These are phyloP conservation scores for Lanius ludovicianus DNA, from an alignment of 2,113 vertebrate species.

Conservation along the genomic window DNA sequence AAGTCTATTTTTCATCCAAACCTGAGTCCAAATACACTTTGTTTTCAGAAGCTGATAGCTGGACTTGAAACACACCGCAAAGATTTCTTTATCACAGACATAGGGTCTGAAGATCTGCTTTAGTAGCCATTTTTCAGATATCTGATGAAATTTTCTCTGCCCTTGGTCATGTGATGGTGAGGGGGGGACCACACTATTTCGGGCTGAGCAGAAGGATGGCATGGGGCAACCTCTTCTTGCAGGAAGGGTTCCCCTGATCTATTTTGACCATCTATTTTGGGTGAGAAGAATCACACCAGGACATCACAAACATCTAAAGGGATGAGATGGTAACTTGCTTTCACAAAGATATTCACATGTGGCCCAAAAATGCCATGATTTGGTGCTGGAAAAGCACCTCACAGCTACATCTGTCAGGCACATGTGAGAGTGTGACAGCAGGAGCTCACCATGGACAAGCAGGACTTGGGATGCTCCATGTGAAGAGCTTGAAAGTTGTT, in stretches of 20 bases:
- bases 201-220: neutral
- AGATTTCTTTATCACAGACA: neutral
- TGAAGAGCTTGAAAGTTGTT: neutral
- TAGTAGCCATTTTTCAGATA: neutral
- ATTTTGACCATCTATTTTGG: accelerated
- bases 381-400: neutral
- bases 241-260: neutral
- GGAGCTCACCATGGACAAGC: neutral
- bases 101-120: neutral
- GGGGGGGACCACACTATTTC: neutral
- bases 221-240: neutral
- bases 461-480: neutral
- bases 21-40: neutral
- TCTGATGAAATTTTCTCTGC: neutral
- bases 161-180: neutral
- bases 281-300: neutral
- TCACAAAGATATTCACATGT: neutral
- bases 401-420: neutral
- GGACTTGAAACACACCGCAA: neutral
- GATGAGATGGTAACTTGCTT: neutral
- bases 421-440: neutral
- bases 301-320: neutral
- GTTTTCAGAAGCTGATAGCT: neutral
- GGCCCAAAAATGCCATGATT: neutral
- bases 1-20: neutral